Percentiles rank a stretch among this genome's conserved stretches.
phyloP scores from a whole-genome alignment of 2,113 vertebrate species.

The Herpetotheres cachinnans region DNA sequence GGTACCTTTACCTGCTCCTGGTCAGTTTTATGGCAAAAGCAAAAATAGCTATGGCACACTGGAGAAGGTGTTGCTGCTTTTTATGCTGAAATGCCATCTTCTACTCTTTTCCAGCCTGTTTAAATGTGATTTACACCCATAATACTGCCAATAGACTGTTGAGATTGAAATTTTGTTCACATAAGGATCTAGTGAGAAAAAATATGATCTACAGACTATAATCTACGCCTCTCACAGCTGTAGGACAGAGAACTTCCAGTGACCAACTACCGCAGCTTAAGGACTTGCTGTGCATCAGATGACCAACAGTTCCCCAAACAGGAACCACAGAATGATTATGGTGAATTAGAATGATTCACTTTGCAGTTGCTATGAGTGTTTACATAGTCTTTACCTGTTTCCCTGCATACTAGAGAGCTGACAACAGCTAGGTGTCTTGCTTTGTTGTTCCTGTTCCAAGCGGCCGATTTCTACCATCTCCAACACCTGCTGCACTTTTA shows the following conservation, averaged over 20 bases:
- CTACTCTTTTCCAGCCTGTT: background rate
- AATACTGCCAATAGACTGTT: too few relatives aligned
- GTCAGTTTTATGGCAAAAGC: background rate
- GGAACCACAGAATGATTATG: background rate
- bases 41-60: background rate
- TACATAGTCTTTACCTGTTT: background rate
- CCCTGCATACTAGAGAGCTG: too few relatives aligned
- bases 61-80: background rate
- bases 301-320: too few relatives aligned
- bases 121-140: too few relatives aligned
- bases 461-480: background rate
- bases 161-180: background rate
- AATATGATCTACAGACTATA: background rate
- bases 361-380: background rate
- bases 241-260: background rate
- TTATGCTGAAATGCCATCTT: background rate
- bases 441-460: background rate
- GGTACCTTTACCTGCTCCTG: background rate
- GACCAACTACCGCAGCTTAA: background rate
- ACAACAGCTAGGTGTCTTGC: background rate
- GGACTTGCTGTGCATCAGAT: background rate
- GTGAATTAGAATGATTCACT: background rate
- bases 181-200: background rate
- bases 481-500: background rate
- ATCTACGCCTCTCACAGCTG: background rate